These are phyloP conservation scores for Ferrisia virgata DNA, from an alignment of 2,888 invertebrate genomes.

Conservation along the genomic window DNA sequence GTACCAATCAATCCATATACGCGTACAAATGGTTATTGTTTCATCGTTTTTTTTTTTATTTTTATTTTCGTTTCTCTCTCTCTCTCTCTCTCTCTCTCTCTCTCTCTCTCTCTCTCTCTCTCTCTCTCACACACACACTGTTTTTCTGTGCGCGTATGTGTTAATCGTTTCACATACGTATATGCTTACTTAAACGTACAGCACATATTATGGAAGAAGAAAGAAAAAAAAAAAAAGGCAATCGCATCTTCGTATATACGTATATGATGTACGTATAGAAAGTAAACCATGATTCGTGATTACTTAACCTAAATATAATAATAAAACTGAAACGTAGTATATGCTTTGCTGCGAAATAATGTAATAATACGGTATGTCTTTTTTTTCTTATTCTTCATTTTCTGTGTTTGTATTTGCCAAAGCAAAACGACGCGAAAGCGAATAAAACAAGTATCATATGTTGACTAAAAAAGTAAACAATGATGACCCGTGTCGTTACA, in stretches of 20 bases:
- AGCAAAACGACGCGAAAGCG: not conserved
- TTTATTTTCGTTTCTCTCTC: not conserved
- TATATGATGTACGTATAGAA: not conserved
- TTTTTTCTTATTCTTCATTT: not conserved
- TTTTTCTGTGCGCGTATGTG: too few species aligned
- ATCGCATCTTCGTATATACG: not conserved
- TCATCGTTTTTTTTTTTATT: not conserved
- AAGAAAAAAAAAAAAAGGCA: not conserved
- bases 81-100: not conserved
- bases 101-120: not conserved
- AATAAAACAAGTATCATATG: not conserved
- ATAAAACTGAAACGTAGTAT: not conserved
- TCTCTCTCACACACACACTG: too few species aligned
- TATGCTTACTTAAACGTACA: too few species aligned
- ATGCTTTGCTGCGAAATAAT: not conserved
- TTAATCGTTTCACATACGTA: not conserved
- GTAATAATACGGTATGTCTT: not conserved
- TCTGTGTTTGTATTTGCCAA: not conserved
- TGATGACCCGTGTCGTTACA: too few species aligned
- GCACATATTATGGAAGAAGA: not conserved
- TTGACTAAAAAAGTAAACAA: not conserved
- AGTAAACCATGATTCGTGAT: constrained; percentile 31
- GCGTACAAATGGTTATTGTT: not conserved
- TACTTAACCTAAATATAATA: constrained; percentile 31
- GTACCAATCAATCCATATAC: not conserved